phyloP scores from a whole-genome alignment of 64 coral and sea anemone species.

The Platygyra sinensis region DNA sequence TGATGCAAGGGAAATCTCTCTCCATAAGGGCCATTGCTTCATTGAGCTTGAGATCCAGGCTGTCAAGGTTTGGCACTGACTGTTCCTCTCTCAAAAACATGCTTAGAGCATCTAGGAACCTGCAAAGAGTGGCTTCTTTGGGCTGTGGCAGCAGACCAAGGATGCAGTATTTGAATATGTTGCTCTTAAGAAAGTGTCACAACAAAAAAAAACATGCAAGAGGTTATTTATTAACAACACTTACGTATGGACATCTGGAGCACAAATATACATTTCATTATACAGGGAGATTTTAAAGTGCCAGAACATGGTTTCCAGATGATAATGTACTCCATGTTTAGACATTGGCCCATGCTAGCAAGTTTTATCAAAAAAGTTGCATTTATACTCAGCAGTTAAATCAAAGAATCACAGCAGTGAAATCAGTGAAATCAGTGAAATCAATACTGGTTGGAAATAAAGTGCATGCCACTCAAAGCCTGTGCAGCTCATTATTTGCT shows the following conservation, averaged over 20 bases:
- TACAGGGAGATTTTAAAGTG: conserved; percentile 15
- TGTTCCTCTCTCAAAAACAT: conserved; percentile 11
- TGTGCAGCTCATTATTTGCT: conserved; percentile 3
- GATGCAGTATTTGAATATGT: conserved; percentile 49
- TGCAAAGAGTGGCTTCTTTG: conserved; percentile 9
- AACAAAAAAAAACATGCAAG: not conserved
- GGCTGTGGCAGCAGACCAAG: conserved; percentile 11
- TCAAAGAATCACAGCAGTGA: conserved; percentile 1
- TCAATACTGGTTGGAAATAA: conserved; percentile 25
- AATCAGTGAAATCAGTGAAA: conserved; percentile 20
- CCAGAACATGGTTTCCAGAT: not conserved
- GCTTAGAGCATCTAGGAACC: conserved; percentile 12
- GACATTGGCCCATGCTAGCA: not conserved
- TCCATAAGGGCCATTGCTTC: conserved; percentile 51
- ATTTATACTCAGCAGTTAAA: conserved; percentile 1
- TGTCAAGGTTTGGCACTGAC: not conserved
- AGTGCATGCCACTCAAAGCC: conserved; percentile 21
- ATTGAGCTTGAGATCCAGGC: conserved; percentile 4
- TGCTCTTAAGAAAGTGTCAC: conserved; percentile 40
- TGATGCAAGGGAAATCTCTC: conserved; percentile 16
- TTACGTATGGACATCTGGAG: not conserved
- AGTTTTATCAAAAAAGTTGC: conserved; percentile 12
- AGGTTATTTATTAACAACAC: not conserved
- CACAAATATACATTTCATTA: conserved; percentile 1
- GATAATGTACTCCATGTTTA: conserved; percentile 23